Evolutionary conservation across 2,888 invertebrate species (phyloP), one percentile per base, ranked within the genome.

Genomic region (Monochamus alternatus): DNA sequence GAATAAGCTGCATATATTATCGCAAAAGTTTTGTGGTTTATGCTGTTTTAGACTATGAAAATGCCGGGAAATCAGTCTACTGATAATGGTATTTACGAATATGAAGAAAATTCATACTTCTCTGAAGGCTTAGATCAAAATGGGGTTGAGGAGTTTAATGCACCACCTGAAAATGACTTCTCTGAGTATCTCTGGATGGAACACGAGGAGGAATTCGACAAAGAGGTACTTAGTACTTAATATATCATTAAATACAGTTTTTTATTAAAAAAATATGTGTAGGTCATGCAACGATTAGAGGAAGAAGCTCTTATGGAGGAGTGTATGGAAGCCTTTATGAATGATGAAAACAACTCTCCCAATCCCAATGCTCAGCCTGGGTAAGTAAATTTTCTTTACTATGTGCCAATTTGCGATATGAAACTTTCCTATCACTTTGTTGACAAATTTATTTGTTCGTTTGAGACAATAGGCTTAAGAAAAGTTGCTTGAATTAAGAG

Each of bases 141-240:
- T 80, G 84, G 79, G 31, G 82, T 85, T 62, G 89, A 90, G 55
- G 86, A 90, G 79, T 82, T 90, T 86, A 74, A 89, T 84, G 86
- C 89, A 75, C 89, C 90, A 2, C 89, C 90, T 5, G 92, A 91
- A 65, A 92, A 93, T 74, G 96, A 97, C 89, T 97, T 97, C 87
- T 94, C 95, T 0, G 97, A 97, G 85, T 97, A 96, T 86, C 92
- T 97, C 91, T 97, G 97, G 97, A 97, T 97, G 97, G 97, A 97
- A 87, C 95, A 96, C 85, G 95, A 97, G 85, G 97, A 97, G 85
- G 97, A 97, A 86, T 97, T 97, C 87, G 97, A 97, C 85, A 95
- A 95, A 88, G 95, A 96, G 92, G 97, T 96, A 22, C 22, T 22
- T 22, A 88, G 82, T 30, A 38, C 74, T 75, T 22, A 51, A 30